Evolutionary conservation across 2,797 vertebrate genomes (phyloP), one percentile per base, ranked within the genome.

Genomic region (Chrosomus eos): DNA sequence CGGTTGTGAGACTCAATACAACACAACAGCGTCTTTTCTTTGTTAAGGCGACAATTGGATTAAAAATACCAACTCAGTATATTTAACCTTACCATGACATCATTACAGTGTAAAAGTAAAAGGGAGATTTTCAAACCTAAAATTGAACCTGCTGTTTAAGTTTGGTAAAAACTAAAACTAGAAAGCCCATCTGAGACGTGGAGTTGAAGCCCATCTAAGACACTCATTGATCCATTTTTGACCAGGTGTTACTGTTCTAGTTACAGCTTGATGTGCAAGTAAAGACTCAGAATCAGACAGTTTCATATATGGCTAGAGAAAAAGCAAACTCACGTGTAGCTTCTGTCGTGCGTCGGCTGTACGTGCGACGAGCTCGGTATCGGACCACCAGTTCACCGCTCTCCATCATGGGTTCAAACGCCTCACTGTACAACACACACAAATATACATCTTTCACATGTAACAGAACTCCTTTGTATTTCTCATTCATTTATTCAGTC

Each of bases 301-400:
- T 36, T 71, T 18, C 18, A 53, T 5, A 11, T 28, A n/a, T 9
- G 36, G 1, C 18, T 58, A 53, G 23, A 75, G 26, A 28, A 31
- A 81, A 11, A 33, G 26, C 31, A n/a, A 66, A 96, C 97, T 97
- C 91, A 98, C 97, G 26, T 23, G 96, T 97, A 67, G 97, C 96
- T 88, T 97, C 97, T 0, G 96, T 96, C 5, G 96, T 97, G 77
- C 97, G 93, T 18, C 97, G 96, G 90, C 97, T 97, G 93, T 98
- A 98, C 0, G 97, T 97, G 83, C 96, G 96, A 23, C 96, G 96
- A 9, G 96, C 97, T 0, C 95, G 95, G 88, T 98, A 98, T 45
- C 96, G 92, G 23, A 97, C 97, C 55, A 97, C 97, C 88, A 97
- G 94, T 86, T 98, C 96, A 0, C 97, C 97, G 18, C 96, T 96